Evolutionary conservation across 2,113 vertebrate genomes (phyloP), one percentile per base, ranked within the genome.

Genomic region (Marmota monax): DNA sequence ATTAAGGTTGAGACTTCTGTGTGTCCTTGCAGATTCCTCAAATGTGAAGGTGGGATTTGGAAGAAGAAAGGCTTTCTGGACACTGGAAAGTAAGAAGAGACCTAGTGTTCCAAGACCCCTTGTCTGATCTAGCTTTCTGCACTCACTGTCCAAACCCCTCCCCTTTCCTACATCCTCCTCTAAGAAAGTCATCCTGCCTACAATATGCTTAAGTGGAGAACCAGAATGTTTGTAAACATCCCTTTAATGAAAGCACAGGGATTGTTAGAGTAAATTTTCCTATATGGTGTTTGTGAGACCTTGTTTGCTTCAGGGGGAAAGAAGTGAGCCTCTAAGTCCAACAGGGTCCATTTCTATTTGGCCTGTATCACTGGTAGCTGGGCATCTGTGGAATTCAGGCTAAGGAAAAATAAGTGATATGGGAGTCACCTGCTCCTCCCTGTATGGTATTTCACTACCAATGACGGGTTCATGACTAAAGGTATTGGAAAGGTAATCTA

Each of bases 141-240:
- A 56, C 42, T 74, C 39, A 56, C 4, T 18, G 16, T 13, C 51
- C 27, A 23, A 70, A 2, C 2, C 1, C 22, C 61, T 51, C 67
- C 20, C 56, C 29, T 65, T 74, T 7, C 79, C 42, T 10, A 51
- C 42, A 89, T 93, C 87, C 92, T 93, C 65, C 61, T 23, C 0
- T 4, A 79, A 93, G 74, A 92, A 84, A 34, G 51, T 77, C 77
- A 77, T 95, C 45, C 39, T 17, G 67, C 56, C 51, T 89, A 84
- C 86, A 39, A 70, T n/a, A 45, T 80, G 61, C 20, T 32, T 84
- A 65, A 93, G 80, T 88, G 80, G 87, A 77, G 84, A 84, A 32
- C 22, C 77, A 94, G 67, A 87, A 53, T 78, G 80, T 96, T 37
- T 94, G 88, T 76, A 96, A 95, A 95, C 29, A 73, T 53, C 48